Evolutionary conservation across 2,797 vertebrate genomes (phyloP).

Genomic region (Falco biarmicus): DNA sequence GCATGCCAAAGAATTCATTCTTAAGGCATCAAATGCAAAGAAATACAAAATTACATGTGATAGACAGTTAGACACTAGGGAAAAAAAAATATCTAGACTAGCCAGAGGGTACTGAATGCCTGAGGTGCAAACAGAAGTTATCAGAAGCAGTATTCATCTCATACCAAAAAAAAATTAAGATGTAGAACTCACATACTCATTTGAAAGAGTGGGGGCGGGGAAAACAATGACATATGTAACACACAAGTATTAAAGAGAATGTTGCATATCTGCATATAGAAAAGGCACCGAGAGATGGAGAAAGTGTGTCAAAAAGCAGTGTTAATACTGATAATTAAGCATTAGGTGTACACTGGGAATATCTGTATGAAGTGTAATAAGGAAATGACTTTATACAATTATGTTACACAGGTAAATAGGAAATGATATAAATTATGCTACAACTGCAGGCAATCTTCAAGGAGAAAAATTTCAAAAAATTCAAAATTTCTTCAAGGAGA

Average conservation of each 20-base stretch:
- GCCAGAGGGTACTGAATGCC: background rate
- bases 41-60: background rate
- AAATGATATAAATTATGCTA: background rate
- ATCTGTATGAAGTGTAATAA: background rate
- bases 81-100: background rate
- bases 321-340: background rate
- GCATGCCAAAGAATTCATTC: background rate
- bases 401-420: background rate
- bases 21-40: background rate
- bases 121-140: background rate
- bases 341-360: background rate
- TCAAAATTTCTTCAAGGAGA: background rate
- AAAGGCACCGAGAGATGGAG: background rate
- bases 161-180: background rate
- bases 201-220: background rate
- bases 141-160: background rate
- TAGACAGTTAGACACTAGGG: background rate
- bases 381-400: background rate
- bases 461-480: background rate
- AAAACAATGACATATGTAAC: background rate
- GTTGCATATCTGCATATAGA: background rate
- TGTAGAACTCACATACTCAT: background rate
- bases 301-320: background rate
- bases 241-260: background rate
- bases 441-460: background rate